phyloP scores from a whole-genome alignment of 23 tunicate species.

The Trididemnum clinides region DNA sequence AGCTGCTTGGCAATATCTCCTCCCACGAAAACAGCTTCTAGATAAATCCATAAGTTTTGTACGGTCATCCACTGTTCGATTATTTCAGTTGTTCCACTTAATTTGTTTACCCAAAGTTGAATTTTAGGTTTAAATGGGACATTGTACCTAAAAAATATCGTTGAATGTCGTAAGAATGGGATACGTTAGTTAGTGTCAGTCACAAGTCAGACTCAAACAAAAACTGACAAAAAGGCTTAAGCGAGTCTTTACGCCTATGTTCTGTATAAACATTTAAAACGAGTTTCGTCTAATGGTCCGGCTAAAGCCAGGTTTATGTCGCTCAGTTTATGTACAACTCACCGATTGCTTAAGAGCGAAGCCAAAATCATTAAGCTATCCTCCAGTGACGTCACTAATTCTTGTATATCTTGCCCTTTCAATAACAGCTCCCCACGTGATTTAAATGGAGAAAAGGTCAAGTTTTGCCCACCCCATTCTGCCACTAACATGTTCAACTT shows the following conservation, averaged over 20 bases:
- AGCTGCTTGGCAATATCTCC: slow-evolving; percentile 98
- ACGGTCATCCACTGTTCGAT: slow-evolving; percentile 97
- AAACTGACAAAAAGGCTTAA: no score
- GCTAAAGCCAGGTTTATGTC: no score
- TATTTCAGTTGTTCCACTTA: slow-evolving; percentile 91
- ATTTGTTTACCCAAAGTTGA: slow-evolving; percentile 92
- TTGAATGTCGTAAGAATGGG: no score
- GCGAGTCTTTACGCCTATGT: no score
- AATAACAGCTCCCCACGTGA: slow-evolving; percentile 90
- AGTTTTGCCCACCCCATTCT: slow-evolving; percentile 94
- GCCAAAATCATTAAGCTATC: slow-evolving; percentile 90
- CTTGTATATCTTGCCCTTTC: slow-evolving; percentile 82
- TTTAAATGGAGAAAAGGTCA: slow-evolving; percentile 86
- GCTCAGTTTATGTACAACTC: no score
- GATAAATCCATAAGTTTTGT: slow-evolving; percentile 94
- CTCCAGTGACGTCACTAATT: slow-evolving; percentile 78
- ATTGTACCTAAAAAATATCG: slow-evolving; percentile 80
- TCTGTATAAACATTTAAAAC: no score
- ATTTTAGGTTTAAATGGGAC: slow-evolving; percentile 88
- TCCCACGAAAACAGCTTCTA: slow-evolving; percentile 98
- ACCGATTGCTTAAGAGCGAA: slow-evolving; percentile 89
- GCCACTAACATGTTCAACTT: slow-evolving; percentile 80
- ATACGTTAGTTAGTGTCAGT: no score
- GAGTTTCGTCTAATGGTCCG: no score
- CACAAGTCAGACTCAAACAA: no score